Base-by-base conservation (phyloP, 2,113 vertebrate species). In the Geococcyx californianus region DNA sequence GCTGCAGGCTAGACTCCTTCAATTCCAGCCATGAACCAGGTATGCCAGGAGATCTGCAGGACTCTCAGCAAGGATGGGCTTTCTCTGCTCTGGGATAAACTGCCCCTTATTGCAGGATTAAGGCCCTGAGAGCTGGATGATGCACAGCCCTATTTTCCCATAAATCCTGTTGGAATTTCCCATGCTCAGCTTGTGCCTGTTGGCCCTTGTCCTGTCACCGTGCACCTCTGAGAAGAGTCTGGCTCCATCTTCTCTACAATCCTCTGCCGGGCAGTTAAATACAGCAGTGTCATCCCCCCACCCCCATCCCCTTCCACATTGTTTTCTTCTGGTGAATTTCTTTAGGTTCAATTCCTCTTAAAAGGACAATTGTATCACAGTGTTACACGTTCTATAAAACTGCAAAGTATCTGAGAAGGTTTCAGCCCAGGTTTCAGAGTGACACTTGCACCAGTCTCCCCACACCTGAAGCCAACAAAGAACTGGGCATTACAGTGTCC, bases 11-110 rank as follows among this genome's bases (percentile, higher is more conserved):
- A 77, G 40, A 15, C 11, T 52, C 67, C 56, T 54, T 44, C 5
- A 3, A 3, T 62, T 51, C 24, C 64, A 49, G 14, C 0, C 0
- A 10, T 21, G 29, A 78, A 45, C 28, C 55, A 44, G 52, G n/a
- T 28, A 11, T 24, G 40, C 45, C 60, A 25, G 34, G 49, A 81
- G 45, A 28, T 44, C 68, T 64, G 69, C 56, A 63, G 80, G 56
- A 59, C 78, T 40, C 49, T 52, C 58, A 34, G 70, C 38, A 55
- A 74, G 34, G 79, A 54, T 8, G 31, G 31, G 47, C 19, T 64
- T 63, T 36, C 64, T 55, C 58, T 56, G 63, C 45, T 60, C 52
- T 28, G 47, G 81, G 60, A 75, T 51, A 52, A 83, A 54, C 60
- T 10, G 63, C 12, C 49, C 17, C 34, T 13, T 34, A 67, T 26